Evolutionary conservation across 2,888 invertebrate genomes (phyloP), one percentile per base, ranked within the genome.

Genomic region (Coelogynopora nodosa): DNA sequence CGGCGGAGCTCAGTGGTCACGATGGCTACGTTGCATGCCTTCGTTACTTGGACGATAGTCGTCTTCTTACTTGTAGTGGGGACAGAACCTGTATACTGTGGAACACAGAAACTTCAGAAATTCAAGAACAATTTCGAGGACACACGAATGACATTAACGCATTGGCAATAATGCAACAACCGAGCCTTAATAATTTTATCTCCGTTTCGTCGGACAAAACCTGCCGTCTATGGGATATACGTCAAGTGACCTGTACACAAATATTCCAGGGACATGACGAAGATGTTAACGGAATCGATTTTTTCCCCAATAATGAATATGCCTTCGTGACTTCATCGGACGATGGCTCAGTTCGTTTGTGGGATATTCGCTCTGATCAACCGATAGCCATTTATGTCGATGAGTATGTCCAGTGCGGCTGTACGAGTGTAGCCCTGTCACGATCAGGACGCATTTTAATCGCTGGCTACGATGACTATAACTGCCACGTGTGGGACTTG

Each of bases 401-500:
- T 31, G 86, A 86, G 2, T 86, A 85, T 31, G 49, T 86, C 86
- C 23, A 30, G 2, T 86, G 86, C 31, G 86, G 86, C 86, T 83
- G 86, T 29, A 86, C 86, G 0, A 85, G 86, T 67, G 86, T 86
- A 2, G 82, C 82, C n/a, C 18, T 86, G 85, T 83, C 82, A 28
- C 30, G 82, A 5, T 84, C 83, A 2, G 86, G 86, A 0, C 84
- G 86, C 0, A 28, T 86, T 23, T 30, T 86, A 5, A 86, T 86
- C 67, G 86, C 86, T 18, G 86, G 86, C 29, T 86, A 86, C 67
- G 86, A 86, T 67, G 86, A 86, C 30, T 86, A 86, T 29, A 86
- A 86, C 31, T 86, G 86, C 31, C 87, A 87, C 31, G 87, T 87
- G 5, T 87, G 87, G 87, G 87, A 87, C 31, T 29, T 87, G 86